phyloP scores from a whole-genome alignment of 2,888 invertebrate genomes.

The Cyclophora punctaria region DNA sequence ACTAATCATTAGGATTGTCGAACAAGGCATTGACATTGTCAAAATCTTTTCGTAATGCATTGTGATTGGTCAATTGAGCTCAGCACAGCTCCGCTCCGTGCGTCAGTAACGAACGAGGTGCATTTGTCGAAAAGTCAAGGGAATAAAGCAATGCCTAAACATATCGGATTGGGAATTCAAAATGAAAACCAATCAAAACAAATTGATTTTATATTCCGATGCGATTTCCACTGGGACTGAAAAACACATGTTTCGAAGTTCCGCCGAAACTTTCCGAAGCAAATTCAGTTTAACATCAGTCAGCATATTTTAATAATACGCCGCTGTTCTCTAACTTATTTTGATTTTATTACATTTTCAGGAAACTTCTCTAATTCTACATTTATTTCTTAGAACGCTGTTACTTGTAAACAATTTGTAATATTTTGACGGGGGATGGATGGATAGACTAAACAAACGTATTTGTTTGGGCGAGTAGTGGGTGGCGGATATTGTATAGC shows the following conservation, averaged over 20 bases:
- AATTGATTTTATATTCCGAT: no score
- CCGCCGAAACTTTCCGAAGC: constrained; percentile 25
- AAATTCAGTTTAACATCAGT: constrained; percentile 31
- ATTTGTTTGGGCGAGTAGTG: constrained; percentile 2
- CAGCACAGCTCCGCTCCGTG: no score
- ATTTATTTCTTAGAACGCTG: constrained; percentile 20
- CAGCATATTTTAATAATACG: constrained; percentile 22
- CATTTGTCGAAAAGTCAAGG: no score
- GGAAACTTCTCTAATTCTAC: constrained; percentile 18
- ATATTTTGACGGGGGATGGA: constrained; percentile 14
- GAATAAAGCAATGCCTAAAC: no score
- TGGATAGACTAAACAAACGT: constrained; percentile 11
- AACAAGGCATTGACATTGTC: no score
- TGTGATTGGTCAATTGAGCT: no score
- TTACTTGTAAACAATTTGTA: constrained; percentile 21
- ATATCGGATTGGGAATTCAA: no score
- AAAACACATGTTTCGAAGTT: constrained; percentile 15
- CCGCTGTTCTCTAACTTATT: constrained; percentile 25
- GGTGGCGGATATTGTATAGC: constrained; percentile 3
- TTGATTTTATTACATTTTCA: constrained; percentile 29
- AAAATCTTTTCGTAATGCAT: no score
- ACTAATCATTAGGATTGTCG: no score
- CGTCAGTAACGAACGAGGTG: no score
- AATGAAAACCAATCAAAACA: no score
- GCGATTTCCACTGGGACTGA: no score